A percentile compares a stretch with the other conserved stretches of the same genome.
phyloP scores from a whole-genome alignment of 2,888 invertebrate genomes.

The Ctenicera cuprea region DNA sequence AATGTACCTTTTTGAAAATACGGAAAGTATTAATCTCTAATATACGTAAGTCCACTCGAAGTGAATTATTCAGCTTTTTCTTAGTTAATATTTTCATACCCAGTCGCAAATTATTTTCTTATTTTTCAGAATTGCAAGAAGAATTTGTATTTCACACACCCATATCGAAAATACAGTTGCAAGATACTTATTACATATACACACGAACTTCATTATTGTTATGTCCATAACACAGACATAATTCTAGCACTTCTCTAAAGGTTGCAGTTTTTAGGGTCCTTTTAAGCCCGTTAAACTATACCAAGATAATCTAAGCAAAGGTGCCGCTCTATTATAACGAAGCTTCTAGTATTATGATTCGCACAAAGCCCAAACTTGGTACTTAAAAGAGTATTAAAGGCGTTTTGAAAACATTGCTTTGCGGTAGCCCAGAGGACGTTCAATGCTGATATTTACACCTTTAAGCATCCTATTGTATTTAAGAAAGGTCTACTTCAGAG shows the following conservation, averaged over 20 bases:
- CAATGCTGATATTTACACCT: slow-evolving; percentile 56
- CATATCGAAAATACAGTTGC: too few species aligned
- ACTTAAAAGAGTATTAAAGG: slow-evolving; percentile 54
- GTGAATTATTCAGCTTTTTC: too few species aligned
- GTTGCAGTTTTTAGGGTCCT: slow-evolving; percentile 43
- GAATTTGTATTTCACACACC: too few species aligned
- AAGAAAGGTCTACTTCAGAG: slow-evolving; percentile 52
- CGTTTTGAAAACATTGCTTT: slow-evolving; percentile 55
- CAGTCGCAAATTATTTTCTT: too few species aligned
- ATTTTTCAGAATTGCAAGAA: too few species aligned
- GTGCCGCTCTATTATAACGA: slow-evolving; percentile 52
- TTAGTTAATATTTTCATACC: too few species aligned
- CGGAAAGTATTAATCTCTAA: too few species aligned
- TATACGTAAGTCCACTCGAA: too few species aligned
- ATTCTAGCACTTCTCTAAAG: slow-evolving; percentile 35
- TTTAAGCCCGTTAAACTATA: slow-evolving; percentile 55
- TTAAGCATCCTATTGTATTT: slow-evolving; percentile 54
- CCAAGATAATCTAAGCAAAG: slow-evolving; percentile 56
- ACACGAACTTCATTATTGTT: not conserved
- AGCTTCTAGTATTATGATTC: slow-evolving; percentile 48
- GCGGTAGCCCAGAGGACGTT: slow-evolving; percentile 54
- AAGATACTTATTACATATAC: too few species aligned
- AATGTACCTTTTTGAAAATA: too few species aligned
- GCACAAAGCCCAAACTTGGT: slow-evolving; percentile 50
- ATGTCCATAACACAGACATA: slow-evolving; percentile 1